Conservation (phyloP, 1,140 invertebrate genomes). For the Eueides isabella region DNA sequence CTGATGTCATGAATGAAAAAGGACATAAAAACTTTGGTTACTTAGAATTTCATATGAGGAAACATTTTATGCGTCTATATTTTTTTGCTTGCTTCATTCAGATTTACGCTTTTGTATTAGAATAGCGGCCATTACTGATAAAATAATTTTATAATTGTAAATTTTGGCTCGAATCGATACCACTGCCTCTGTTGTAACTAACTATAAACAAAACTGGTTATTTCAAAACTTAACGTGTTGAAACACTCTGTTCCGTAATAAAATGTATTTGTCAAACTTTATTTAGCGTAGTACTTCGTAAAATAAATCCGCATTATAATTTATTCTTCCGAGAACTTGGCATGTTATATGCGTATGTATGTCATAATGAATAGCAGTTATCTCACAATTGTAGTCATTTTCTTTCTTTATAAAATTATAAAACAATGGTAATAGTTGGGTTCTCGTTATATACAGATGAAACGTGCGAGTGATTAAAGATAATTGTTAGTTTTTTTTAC, state of each 20-base stretch:
- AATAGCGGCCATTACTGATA: no score
- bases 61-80: no score
- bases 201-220: not conserved
- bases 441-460: not conserved
- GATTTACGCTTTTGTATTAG: no score
- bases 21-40: not conserved
- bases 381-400: slow-evolving; percentile 1
- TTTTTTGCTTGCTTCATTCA: no score
- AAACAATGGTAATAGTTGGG: not conserved
- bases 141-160: no score
- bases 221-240: not conserved
- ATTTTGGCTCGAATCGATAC: no score
- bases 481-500: not conserved
- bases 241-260: no score
- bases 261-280: not conserved
- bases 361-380: slow-evolving; percentile 1
- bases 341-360: not conserved
- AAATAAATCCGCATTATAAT: slow-evolving; percentile 8
- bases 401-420: slow-evolving; percentile 11
- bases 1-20: not conserved
- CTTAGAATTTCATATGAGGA: not conserved
- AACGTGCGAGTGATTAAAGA: not conserved
- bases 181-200: no score
- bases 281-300: not conserved
- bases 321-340: not conserved